phyloP scores from a whole-genome alignment of 1,140 invertebrate species.

The Drosophila sechellia region DNA sequence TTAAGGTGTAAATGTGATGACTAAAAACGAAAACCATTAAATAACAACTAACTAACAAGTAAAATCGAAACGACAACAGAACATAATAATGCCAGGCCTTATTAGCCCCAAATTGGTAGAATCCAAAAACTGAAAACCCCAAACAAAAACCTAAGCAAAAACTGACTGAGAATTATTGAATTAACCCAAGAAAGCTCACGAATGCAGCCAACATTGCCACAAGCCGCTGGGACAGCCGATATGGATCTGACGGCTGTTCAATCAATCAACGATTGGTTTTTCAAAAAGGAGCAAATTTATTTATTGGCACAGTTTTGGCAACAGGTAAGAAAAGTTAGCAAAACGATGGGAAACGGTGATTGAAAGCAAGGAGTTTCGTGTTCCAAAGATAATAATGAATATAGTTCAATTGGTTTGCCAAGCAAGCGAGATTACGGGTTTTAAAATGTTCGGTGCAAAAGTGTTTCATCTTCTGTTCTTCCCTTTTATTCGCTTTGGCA shows the following conservation, averaged over 20 bases:
- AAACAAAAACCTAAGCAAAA: background rate
- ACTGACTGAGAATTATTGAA: conserved; percentile 25
- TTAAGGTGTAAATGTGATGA: conserved; percentile 36
- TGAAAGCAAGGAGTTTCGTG: no score
- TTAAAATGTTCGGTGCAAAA: no score
- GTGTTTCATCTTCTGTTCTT: no score
- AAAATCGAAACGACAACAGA: background rate
- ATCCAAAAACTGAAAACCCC: conserved; percentile 8
- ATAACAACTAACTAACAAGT: background rate
- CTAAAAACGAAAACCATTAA: conserved; percentile 13
- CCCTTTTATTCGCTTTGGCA: no score
- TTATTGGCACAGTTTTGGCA: conserved; percentile 96
- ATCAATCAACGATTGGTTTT: conserved; percentile 95
- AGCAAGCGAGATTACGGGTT: no score
- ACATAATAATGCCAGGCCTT: conserved; percentile 18
- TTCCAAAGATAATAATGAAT: no score
- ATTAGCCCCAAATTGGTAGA: conserved; percentile 18
- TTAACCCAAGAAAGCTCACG: conserved; percentile 84
- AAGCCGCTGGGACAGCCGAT: conserved; percentile 88
- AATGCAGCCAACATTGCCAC: conserved; percentile 88
- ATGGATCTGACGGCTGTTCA: conserved; percentile 93
- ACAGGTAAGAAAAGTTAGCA: conserved; percentile 89
- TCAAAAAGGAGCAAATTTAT: conserved; percentile 97
- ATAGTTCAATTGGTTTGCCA: no score
- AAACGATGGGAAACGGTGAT: background rate